Percentiles rank a stretch among this genome's conserved stretches.
Conservation (phyloP, 2,888 invertebrate genomes). For the Netelia melanura region DNA sequence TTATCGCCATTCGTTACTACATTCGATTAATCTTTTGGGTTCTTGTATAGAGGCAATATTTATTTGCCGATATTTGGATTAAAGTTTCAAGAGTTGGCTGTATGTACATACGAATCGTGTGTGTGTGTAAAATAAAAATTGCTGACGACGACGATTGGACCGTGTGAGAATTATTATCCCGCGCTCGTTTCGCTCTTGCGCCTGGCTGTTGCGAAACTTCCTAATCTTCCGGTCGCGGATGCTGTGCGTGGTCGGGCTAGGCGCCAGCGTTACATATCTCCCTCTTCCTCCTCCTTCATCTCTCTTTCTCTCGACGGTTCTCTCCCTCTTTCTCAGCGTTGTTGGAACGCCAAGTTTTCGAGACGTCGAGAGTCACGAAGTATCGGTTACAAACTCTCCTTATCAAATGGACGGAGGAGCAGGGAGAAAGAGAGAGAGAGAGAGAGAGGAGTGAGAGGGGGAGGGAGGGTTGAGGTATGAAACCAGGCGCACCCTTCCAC, state of each 20-base stretch:
- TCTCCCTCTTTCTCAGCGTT: slow-evolving; percentile 4
- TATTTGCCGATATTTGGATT: background rate
- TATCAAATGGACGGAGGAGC: slow-evolving; percentile 72
- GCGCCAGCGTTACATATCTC: slow-evolving; percentile 41
- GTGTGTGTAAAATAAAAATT: background rate
- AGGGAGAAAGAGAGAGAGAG: background rate
- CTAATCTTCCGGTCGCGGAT: slow-evolving; percentile 48
- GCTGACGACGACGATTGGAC: background rate
- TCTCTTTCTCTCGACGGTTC: slow-evolving; percentile 2
- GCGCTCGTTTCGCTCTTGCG: slow-evolving; percentile 31
- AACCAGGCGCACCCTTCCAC: slow-evolving; percentile 57
- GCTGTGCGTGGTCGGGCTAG: slow-evolving; percentile 41
- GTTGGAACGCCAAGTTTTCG: slow-evolving; percentile 47
- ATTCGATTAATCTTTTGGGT: no score
- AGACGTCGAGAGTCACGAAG: slow-evolving; percentile 63
- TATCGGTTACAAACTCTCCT: slow-evolving; percentile 76
- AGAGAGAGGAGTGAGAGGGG: slow-evolving; percentile 1
- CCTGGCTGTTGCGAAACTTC: slow-evolving; percentile 49
- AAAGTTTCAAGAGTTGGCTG: background rate
- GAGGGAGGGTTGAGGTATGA: slow-evolving; percentile 6
- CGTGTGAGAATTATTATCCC: slow-evolving; percentile 19
- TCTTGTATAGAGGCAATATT: background rate
- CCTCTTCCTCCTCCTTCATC: slow-evolving; percentile 53
- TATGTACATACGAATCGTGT: background rate
- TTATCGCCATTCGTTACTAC: no score